phyloP scores from a whole-genome alignment of 2,888 invertebrate species.

The Hyposoter didymator region DNA sequence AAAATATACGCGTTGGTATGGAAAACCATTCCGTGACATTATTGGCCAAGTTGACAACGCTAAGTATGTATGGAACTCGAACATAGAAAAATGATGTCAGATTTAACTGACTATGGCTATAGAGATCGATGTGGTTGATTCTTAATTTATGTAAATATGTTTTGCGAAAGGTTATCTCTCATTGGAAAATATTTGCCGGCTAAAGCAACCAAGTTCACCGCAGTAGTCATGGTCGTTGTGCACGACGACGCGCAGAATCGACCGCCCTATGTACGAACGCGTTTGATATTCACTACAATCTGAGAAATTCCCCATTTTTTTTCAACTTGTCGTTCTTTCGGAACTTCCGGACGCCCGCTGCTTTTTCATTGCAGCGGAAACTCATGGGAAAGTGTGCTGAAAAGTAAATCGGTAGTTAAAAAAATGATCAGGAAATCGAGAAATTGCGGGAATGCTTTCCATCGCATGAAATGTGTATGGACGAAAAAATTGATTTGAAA shows the following conservation, averaged over 20 bases:
- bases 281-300: not conserved
- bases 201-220: conserved; percentile 60
- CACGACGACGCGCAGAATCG: conserved; percentile 66
- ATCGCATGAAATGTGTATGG: not conserved
- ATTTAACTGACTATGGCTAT: conserved; percentile 1
- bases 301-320: not conserved
- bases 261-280: conserved; percentile 10
- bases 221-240: conserved; percentile 67
- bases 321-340: not conserved
- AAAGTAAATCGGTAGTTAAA: not conserved
- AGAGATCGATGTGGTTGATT: conserved; percentile 27
- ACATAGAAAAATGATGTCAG: not conserved
- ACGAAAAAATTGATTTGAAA: not conserved
- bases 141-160: not conserved
- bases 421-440: no score
- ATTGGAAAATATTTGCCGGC: conserved; percentile 37
- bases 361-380: not conserved
- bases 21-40: not conserved
- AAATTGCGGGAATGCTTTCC: no score
- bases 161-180: conserved; percentile 15
- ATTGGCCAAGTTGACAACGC: not conserved
- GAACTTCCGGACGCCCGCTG: not conserved
- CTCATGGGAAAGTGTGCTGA: not conserved
- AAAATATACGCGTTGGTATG: not conserved
- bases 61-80: not conserved